Conservation (phyloP, 2,797 vertebrate species). For the Nothura maculosa region DNA sequence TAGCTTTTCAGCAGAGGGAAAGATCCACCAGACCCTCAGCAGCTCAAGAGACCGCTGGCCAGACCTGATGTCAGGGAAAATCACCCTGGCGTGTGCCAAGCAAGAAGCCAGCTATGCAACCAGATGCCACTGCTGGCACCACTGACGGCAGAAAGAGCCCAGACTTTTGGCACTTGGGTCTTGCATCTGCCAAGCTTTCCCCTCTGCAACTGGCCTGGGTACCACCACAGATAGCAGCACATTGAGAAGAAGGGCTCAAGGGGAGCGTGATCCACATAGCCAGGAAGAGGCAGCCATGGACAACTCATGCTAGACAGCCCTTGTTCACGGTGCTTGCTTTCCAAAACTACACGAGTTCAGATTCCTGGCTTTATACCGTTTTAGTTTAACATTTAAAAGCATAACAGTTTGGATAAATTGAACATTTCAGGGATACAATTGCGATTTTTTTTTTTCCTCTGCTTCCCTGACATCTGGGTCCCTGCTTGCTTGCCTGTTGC, state of each 20-base stretch:
- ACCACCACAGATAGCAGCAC: not conserved
- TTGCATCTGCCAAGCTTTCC: constrained; percentile 56
- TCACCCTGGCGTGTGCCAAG: not conserved
- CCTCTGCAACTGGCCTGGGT: not conserved
- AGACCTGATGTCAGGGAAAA: not conserved
- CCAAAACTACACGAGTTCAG: not conserved
- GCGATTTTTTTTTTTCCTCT: not conserved
- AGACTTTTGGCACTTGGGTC: constrained; percentile 58
- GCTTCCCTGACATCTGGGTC: constrained; percentile 39
- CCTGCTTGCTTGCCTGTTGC: not conserved
- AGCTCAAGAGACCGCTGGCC: not conserved
- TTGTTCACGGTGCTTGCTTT: not conserved
- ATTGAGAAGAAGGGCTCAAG: not conserved
- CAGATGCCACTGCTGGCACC: constrained; percentile 69
- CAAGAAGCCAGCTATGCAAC: constrained; percentile 7
- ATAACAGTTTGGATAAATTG: not conserved
- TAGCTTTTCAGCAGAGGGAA: not conserved
- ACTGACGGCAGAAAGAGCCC: constrained; percentile 11
- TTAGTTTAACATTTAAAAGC: not conserved
- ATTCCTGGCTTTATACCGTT: not conserved
- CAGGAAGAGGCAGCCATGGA: not conserved
- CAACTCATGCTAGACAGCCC: fast-evolving
- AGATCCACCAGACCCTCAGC: constrained; percentile 17
- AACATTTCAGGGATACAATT: not conserved
- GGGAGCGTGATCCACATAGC: not conserved